These are phyloP conservation scores for Scartelaos histophorus DNA, from an alignment of 2,113 vertebrate genomes.

Conservation along the genomic window DNA sequence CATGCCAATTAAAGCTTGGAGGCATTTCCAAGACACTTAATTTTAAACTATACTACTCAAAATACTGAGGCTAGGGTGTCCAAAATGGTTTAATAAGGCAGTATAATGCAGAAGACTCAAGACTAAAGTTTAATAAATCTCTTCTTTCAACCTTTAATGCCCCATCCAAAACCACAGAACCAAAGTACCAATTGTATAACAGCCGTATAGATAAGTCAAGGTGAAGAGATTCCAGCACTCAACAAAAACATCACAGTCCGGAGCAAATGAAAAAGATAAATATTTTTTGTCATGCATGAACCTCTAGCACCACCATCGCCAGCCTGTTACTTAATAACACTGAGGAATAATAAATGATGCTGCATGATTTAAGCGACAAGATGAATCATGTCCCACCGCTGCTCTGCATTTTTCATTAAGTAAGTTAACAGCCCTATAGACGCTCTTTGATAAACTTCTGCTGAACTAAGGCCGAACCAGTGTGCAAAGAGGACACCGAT, in stretches of 20 bases:
- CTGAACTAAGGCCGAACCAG: conserved; percentile 35
- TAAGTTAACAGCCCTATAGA: conserved; percentile 30
- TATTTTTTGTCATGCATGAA: conserved; percentile 2
- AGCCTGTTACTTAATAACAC: conserved; percentile 6
- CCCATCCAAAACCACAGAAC: not conserved
- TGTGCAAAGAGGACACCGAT: conserved; percentile 43
- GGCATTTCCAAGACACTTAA: not conserved
- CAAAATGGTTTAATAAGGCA: not conserved
- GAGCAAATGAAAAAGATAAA: not conserved
- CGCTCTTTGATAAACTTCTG: conserved; percentile 27
- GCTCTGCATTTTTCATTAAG: conserved; percentile 37
- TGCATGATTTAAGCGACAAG: conserved; percentile 17
- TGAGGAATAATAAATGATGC: conserved; percentile 16
- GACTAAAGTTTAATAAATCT: not conserved
- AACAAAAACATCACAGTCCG: conserved; percentile 21
- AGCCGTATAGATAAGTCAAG: not conserved
- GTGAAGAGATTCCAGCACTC: conserved; percentile 22
- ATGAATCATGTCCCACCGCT: conserved; percentile 22
- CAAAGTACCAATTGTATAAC: not conserved
- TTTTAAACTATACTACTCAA: not conserved
- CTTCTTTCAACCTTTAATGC: not conserved
- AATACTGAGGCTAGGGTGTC: not conserved
- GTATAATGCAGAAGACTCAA: too few species aligned
- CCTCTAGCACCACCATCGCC: not conserved
- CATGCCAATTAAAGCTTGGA: not conserved